phyloP scores from a whole-genome alignment of 1,140 invertebrate genomes.

The Drosophila quadrilineata region DNA sequence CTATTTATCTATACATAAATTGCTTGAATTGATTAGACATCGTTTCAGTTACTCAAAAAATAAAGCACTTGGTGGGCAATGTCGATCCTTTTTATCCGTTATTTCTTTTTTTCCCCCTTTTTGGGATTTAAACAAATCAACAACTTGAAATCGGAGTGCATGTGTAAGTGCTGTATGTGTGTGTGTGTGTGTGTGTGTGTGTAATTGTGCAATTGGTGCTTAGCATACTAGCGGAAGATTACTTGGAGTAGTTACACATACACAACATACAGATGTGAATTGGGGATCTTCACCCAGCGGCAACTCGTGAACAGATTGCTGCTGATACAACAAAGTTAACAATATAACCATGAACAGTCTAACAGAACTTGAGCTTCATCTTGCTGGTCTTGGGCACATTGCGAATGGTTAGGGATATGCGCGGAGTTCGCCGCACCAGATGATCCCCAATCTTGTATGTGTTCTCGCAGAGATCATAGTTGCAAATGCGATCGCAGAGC shows the following conservation, averaged over 20 bases:
- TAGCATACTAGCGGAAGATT: slow-evolving; percentile 68
- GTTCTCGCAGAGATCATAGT: slow-evolving; percentile 85
- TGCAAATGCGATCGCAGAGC: slow-evolving; percentile 86
- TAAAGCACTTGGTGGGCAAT: slow-evolving; percentile 55
- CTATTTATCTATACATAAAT: slow-evolving; percentile 11
- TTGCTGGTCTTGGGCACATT: slow-evolving; percentile 95
- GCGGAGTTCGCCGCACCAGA: slow-evolving; percentile 85
- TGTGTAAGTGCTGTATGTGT: not conserved
- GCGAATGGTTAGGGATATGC: slow-evolving; percentile 96
- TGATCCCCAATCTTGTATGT: slow-evolving; percentile 83
- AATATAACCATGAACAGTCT: slow-evolving; percentile 46
- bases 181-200: slow-evolving; percentile 22
- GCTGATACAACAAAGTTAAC: slow-evolving; percentile 39
- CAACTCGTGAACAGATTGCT: slow-evolving; percentile 20
- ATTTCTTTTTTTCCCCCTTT: too few species aligned
- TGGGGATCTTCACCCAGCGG: slow-evolving; percentile 6
- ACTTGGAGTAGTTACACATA: too few species aligned
- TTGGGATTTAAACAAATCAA: slow-evolving; percentile 11
- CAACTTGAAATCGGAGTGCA: slow-evolving; percentile 18
- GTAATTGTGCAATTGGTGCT: slow-evolving; percentile 43
- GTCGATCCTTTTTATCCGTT: slow-evolving; percentile 4
- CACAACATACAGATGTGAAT: slow-evolving; percentile 7
- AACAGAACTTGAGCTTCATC: slow-evolving; percentile 85
- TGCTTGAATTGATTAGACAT: slow-evolving; percentile 16
- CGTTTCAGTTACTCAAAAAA: slow-evolving; percentile 33